These are phyloP conservation scores for Paramuricea clavata DNA, from an alignment of 92 coral and sea anemone species.

Conservation along the genomic window DNA sequence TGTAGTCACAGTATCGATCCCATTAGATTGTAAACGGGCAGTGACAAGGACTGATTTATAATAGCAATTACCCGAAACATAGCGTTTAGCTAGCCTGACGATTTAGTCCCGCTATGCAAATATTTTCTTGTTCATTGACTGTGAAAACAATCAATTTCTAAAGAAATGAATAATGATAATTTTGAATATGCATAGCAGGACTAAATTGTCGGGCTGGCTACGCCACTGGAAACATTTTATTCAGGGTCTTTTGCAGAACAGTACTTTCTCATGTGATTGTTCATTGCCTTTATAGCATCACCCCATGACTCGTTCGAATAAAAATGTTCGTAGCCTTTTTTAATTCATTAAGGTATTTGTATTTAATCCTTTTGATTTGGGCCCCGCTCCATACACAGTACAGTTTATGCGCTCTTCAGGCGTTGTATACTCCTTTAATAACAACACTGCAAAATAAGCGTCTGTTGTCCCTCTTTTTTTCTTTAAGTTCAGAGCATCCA, in stretches of 20 bases:
- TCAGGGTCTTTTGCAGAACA: background rate
- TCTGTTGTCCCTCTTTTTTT: background rate
- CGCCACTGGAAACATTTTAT: background rate
- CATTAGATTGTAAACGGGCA: no score
- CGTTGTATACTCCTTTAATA: conserved; percentile 5
- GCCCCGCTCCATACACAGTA: conserved; percentile 23
- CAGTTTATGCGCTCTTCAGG: conserved; percentile 28
- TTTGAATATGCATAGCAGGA: no score
- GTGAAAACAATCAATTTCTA: no score
- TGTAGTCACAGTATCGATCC: no score
- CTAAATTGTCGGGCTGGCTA: no score
- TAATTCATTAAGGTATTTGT: background rate
- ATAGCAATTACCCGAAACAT: no score
- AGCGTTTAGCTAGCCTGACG: no score
- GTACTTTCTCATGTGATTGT: conserved; percentile 1
- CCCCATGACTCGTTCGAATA: background rate
- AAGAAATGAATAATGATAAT: no score
- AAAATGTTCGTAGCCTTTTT: background rate
- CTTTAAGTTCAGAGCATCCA: background rate
- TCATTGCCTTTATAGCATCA: conserved; percentile 18
- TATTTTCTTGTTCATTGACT: no score
- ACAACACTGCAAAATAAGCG: conserved; percentile 14
- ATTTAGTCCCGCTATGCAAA: no score
- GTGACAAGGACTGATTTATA: no score
- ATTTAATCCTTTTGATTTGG: conserved; percentile 24